Evolutionary conservation across 2,113 vertebrate species (phyloP).

Genomic region (Ophthalmolycus amberensis): DNA sequence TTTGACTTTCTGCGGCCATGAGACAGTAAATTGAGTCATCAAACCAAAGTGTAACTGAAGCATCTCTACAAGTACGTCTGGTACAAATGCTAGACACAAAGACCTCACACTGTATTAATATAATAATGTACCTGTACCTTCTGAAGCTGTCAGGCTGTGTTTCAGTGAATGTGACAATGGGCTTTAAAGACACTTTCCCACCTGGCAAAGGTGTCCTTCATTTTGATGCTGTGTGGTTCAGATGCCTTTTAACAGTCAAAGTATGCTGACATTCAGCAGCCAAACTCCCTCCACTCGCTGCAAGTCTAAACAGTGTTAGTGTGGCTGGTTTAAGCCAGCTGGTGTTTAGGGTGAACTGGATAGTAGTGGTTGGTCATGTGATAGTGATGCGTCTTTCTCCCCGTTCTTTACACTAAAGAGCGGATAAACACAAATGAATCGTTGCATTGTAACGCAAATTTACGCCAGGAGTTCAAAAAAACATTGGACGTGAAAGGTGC

Average conservation of each 20-base stretch:
- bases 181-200: not conserved
- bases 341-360: not conserved
- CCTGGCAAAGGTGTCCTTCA: not conserved
- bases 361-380: not conserved
- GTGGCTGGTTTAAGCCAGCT: not conserved
- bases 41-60: not conserved
- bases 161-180: not conserved
- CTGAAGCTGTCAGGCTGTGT: not conserved
- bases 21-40: not conserved
- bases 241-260: too few species aligned
- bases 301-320: not conserved
- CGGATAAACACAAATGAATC: not conserved
- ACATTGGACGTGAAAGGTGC: not conserved
- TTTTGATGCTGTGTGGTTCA: not conserved
- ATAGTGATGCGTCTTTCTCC: not conserved
- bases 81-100: not conserved
- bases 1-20: not conserved
- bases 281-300: not conserved
- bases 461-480: not conserved
- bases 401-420: not conserved
- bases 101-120: not conserved
- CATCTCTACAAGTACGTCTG: not conserved
- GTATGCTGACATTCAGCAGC: constrained; percentile 1
- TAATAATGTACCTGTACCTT: not conserved
- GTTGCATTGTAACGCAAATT: not conserved